Base-by-base conservation (phyloP, 1,140 invertebrate genomes). In the Aphidius gifuensis region DNA sequence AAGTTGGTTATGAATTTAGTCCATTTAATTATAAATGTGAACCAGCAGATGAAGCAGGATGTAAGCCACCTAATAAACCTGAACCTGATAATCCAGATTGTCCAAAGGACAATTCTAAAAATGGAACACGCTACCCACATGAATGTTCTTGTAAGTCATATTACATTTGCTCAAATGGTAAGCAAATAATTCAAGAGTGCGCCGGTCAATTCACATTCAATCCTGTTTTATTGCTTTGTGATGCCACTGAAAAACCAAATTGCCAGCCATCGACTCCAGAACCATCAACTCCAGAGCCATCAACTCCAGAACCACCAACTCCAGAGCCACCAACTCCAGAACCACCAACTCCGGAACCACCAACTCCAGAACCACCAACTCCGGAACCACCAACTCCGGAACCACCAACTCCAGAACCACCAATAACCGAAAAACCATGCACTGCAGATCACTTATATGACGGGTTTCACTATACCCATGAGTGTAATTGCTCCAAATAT, bases 1-100 rank as follows among this genome's bases (percentile, higher is more conserved):
- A 74, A 74, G 61, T 85, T 79, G 74, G 84, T 78, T 74, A 76
- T 80, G 64, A 84, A 84, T 64, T 70, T 70, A 47, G 23, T 43
- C 23, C 2, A 2, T 0, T 32, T 32, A 1, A 1, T 32, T 32
- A 32, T 32, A 4, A 3, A 32, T 32, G 23, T 32, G 23, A 32
- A 32, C 23, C 23, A 32, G 1, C 1, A 32, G 23, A 32, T 32
- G 2, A 1, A 1, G 23, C 23, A 4, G 23, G 1, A 23, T 23
- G 23, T 23, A n/a, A n/a, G n/a, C 23, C 23, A 23, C 3, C n/a
- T n/a, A n/a, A n/a, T n/a, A n/a, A n/a, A 16, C 16, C 16, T 0
- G 16, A 16, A 16, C 16, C 16, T 16, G 16, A 16, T 16, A 16
- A 16, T 1, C 16, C 16, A 16, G 1, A 16, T 16, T 16, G 64